Evolutionary conservation across 2,888 invertebrate genomes (phyloP), one percentile per base, ranked within the genome.

Genomic region (Nomada goodeniana): DNA sequence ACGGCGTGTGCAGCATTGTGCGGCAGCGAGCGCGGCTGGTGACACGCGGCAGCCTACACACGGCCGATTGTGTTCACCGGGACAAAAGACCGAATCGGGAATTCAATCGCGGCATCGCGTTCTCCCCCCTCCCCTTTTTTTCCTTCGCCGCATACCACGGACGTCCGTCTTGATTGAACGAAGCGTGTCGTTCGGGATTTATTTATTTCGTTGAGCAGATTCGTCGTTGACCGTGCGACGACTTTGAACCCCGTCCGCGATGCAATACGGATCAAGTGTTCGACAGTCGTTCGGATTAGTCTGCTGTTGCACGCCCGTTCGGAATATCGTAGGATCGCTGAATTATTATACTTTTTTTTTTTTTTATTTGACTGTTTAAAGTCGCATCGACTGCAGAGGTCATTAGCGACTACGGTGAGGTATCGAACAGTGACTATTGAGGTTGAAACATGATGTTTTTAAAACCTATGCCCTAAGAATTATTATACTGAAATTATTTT

Each of bases 1-100:
- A 70, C 76, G 47, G 67, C 80, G 77, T 76, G 76, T 67, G 64
- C 64, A 29, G 72, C 67, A 80, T 75, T 78, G 85, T 76, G 72
- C 76, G 29, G 55, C 76, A 29, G 50, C 71, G 84, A 83, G 83
- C 70, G 26, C 80, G 83, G 67, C 60, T 52, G 63, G 76, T 74
- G 76, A 85, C 68, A 80, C 63, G 75, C 72, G 61, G 29, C 70
- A 15, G 72, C 80, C 80, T 69, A 74, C 70, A 74, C 71, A 13
- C 70, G 57, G 26, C 52, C 71, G 63, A 80, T 76, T 76, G 68
- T 80, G 44, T 53, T 60, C 57, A 42, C 64, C 23, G 10, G 36
- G 36, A 60, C 67, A 64, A 70, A 67, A 36, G 26, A 52, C 9
- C 42, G n/a, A 55, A 70, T 47, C 63, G 57, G 15, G 70, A 59